phyloP scores from a whole-genome alignment of 2,888 invertebrate species.

The Antitype chi region DNA sequence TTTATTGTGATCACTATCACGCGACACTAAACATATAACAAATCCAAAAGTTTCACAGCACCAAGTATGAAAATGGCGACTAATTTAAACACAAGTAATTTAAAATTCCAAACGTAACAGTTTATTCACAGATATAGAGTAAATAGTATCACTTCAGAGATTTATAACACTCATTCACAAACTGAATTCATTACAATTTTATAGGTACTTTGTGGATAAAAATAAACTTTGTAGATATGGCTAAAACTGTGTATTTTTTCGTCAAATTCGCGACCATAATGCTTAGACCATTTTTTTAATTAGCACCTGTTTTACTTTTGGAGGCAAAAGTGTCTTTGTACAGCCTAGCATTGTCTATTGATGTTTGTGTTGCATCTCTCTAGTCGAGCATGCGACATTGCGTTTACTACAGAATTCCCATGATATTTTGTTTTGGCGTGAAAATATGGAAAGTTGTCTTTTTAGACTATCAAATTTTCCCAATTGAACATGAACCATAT shows the following conservation, averaged over 20 bases:
- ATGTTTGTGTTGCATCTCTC: constrained; percentile 27
- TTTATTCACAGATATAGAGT: constrained; percentile 46
- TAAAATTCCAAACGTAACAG: constrained; percentile 58
- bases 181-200: constrained; percentile 54
- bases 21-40: constrained; percentile 52
- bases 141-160: constrained; percentile 52
- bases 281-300: constrained; percentile 42
- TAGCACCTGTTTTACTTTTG: constrained; percentile 36
- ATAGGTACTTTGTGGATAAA: constrained; percentile 57
- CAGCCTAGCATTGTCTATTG: constrained; percentile 48
- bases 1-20: constrained; percentile 59
- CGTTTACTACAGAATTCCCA: constrained; percentile 26
- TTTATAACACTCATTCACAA: constrained; percentile 62
- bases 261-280: constrained; percentile 67
- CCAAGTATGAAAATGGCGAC: constrained; percentile 79
- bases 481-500: too few relatives aligned
- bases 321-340: constrained; percentile 47
- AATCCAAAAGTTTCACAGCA: constrained; percentile 73
- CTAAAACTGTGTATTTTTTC: constrained; percentile 55
- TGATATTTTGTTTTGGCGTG: not conserved
- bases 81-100: constrained; percentile 65
- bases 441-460: not conserved
- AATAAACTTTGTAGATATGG: constrained; percentile 67
- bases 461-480: too few relatives aligned
- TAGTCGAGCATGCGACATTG: not conserved